Evolutionary conservation across 2,797 vertebrate genomes (phyloP).

Genomic region (Myiotriccus ornatus): DNA sequence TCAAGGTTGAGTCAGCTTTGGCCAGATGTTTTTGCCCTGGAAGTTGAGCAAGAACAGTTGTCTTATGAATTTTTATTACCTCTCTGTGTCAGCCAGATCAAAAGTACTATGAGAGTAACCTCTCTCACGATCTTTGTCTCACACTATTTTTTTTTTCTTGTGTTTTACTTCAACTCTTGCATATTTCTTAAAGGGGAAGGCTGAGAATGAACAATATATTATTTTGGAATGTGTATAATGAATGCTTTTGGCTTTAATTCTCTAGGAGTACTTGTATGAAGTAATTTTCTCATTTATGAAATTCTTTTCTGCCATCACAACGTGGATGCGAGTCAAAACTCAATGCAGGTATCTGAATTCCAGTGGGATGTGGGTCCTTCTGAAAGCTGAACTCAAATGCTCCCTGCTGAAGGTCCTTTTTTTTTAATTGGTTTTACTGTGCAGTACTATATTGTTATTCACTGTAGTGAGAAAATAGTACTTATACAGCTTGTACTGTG

Average conservation of each 20-base stretch:
- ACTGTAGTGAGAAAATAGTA: not conserved
- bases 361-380: not conserved
- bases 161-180: not conserved
- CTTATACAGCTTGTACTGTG: not conserved
- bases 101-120: slow-evolving; percentile 11
- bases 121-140: slow-evolving; percentile 41
- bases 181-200: not conserved
- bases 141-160: not conserved
- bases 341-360: not conserved
- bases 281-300: not conserved
- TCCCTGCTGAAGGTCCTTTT: not conserved
- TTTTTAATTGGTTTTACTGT: not conserved
- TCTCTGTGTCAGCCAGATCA: slow-evolving; percentile 17
- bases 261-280: not conserved
- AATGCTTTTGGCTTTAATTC: not conserved
- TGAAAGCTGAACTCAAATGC: not conserved
- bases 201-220: not conserved
- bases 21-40: not conserved
- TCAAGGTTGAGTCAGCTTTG: slow-evolving; percentile 31
- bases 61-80: slow-evolving; percentile 37
- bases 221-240: not conserved
- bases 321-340: not conserved
- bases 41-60: slow-evolving; percentile 35
- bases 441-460: not conserved
- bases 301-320: not conserved